phyloP scores from a whole-genome alignment of 2,797 vertebrate genomes.

The Eulemur albifrons region DNA sequence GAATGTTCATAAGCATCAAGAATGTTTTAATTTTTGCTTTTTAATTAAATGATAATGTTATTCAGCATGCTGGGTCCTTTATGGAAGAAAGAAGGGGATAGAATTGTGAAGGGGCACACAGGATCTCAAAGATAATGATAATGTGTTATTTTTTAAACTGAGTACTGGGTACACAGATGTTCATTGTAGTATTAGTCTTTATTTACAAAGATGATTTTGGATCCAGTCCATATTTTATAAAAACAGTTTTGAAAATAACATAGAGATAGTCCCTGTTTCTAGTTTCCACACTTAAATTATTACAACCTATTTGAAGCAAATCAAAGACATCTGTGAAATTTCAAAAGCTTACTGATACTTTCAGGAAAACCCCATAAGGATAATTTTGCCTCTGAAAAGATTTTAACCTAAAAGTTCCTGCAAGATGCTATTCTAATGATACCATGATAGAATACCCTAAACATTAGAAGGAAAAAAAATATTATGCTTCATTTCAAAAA shows the following conservation, averaged over 20 bases:
- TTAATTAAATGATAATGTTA: not conserved
- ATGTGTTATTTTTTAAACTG: conserved; percentile 7
- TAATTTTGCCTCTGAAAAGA: not conserved
- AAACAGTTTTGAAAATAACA: not conserved
- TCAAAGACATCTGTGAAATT: not conserved
- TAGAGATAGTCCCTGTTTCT: not conserved
- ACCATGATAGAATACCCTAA: not conserved
- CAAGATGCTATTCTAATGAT: not conserved
- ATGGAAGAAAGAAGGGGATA: not conserved
- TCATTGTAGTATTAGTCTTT: not conserved
- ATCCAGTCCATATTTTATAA: not conserved
- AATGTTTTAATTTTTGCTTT: not conserved
- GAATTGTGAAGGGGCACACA: not conserved
- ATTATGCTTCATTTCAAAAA: not conserved
- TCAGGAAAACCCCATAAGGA: not conserved
- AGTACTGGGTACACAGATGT: not conserved
- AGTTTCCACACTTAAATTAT: not conserved
- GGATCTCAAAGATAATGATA: not conserved
- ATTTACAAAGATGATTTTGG: not conserved
- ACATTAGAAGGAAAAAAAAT: not conserved
- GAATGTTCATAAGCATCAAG: not conserved
- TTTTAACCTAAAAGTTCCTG: not conserved
- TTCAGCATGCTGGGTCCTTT: not conserved
- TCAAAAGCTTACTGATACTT: not conserved
- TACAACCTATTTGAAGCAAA: not conserved